phyloP scores from a whole-genome alignment of 2,797 vertebrate species.

The Jordanella pulchra region DNA sequence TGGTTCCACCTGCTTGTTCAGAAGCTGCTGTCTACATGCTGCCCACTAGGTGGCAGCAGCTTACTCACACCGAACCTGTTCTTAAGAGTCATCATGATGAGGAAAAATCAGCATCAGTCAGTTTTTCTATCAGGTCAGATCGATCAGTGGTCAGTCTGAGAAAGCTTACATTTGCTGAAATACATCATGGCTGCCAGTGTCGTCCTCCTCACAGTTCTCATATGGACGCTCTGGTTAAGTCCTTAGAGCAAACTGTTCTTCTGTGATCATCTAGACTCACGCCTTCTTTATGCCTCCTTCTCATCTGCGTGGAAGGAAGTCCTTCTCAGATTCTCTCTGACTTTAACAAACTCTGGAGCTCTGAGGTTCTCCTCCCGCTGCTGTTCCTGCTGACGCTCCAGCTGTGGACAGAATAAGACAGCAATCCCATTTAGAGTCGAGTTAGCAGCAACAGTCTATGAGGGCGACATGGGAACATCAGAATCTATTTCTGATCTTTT shows the following conservation, averaged over 20 bases:
- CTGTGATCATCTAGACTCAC: conserved; percentile 4
- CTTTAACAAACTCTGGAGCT: conserved; percentile 93
- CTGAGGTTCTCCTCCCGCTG: conserved; percentile 77
- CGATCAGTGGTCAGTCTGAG: background rate
- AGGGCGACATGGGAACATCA: too few relatives aligned
- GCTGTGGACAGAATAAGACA: conserved; percentile 28
- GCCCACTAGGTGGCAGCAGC: background rate
- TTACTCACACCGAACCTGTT: background rate
- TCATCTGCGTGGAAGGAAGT: conserved; percentile 82
- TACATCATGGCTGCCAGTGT: conserved; percentile 1
- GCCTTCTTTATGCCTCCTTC: conserved; percentile 78
- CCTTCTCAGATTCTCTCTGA: conserved; percentile 91
- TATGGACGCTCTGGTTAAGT: background rate
- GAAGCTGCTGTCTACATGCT: background rate
- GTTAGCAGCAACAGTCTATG: background rate
- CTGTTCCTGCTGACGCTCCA: conserved; percentile 67
- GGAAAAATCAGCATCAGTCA: background rate
- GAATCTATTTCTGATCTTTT: background rate
- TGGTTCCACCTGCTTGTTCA: background rate
- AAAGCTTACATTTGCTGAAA: background rate
- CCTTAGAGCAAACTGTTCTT: conserved; percentile 1
- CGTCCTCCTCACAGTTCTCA: background rate
- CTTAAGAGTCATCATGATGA: background rate
- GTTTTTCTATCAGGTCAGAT: background rate
- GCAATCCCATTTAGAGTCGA: background rate